Percentiles rank a stretch among this genome's conserved stretches.
Conservation (phyloP, 2,113 vertebrate genomes). For the Epinephelus moara region DNA sequence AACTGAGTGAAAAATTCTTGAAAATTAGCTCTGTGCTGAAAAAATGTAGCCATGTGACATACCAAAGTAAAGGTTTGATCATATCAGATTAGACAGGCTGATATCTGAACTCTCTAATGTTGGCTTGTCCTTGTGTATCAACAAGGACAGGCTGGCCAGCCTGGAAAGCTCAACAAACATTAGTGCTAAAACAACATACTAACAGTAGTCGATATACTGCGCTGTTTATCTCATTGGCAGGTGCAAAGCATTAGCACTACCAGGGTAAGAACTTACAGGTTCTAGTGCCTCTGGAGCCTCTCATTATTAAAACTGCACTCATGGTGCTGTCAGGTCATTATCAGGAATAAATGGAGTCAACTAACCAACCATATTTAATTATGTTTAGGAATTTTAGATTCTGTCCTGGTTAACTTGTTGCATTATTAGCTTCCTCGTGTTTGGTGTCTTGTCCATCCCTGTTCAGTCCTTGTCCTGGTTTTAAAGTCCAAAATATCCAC, state of each 20-base stretch:
- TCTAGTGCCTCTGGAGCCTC: not conserved
- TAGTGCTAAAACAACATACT: not conserved
- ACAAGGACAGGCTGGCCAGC: not conserved
- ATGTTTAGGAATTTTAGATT: too few relatives aligned
- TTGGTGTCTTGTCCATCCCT: not conserved
- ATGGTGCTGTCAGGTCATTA: too few relatives aligned
- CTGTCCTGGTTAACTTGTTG: not conserved
- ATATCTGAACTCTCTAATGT: not conserved
- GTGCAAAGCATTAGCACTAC: not conserved
- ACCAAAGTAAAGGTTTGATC: conserved; percentile 1
- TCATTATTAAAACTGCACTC: not conserved
- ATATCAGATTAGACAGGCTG: conserved; percentile 4
- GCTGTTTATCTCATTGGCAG: not conserved
- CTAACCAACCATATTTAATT: too few relatives aligned
- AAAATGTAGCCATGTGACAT: not conserved
- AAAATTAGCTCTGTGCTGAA: not conserved
- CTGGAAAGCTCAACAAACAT: conserved; percentile 13
- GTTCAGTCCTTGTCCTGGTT: not conserved
- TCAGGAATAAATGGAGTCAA: too few relatives aligned
- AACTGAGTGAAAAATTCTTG: not conserved
- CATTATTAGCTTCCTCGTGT: not conserved
- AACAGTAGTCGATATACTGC: not conserved
- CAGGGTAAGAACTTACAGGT: not conserved
- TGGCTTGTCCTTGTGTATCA: conserved; percentile 10
- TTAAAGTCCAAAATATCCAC: not conserved